A percentile compares a stretch with the other conserved stretches of the same genome.
Conservation (phyloP, 2,113 vertebrate species). For the Cnemophilus loriae region DNA sequence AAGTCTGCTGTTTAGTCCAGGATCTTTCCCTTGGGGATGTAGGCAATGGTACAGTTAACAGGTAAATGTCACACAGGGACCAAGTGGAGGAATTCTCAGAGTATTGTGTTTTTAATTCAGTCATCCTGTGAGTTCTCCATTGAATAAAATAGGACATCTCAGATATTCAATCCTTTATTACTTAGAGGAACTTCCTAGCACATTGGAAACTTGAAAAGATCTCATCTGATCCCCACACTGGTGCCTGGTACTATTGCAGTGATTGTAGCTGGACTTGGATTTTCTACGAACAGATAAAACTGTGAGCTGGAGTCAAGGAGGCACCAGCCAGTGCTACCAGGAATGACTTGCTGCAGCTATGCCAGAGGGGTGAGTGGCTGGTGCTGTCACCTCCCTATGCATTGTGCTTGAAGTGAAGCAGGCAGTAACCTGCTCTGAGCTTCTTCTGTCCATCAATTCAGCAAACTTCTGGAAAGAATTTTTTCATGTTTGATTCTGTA, state of each 20-base stretch:
- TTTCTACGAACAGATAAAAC: background rate
- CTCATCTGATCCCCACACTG: background rate
- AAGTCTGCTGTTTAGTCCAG: background rate
- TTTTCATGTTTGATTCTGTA: background rate
- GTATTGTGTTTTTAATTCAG: background rate
- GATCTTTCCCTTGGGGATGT: background rate
- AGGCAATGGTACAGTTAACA: background rate
- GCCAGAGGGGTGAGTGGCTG: fast-evolving
- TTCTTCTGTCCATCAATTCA: background rate
- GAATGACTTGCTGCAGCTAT: fast-evolving
- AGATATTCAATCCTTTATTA: background rate
- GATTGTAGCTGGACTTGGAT: background rate
- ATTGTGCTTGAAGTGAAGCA: background rate
- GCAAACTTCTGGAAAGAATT: background rate
- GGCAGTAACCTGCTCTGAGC: background rate
- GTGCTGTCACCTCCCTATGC: background rate
- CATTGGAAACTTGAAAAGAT: background rate
- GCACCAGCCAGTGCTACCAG: background rate
- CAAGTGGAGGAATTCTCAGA: background rate
- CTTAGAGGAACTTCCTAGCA: background rate
- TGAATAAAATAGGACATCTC: background rate
- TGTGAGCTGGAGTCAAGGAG: background rate
- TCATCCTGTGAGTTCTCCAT: background rate
- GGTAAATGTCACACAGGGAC: background rate
- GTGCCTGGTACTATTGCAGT: background rate